A percentile compares a stretch with the other conserved stretches of the same genome.
These are phyloP conservation scores for Mus pahari DNA, from an alignment of 2,113 vertebrate species.

Conservation along the genomic window DNA sequence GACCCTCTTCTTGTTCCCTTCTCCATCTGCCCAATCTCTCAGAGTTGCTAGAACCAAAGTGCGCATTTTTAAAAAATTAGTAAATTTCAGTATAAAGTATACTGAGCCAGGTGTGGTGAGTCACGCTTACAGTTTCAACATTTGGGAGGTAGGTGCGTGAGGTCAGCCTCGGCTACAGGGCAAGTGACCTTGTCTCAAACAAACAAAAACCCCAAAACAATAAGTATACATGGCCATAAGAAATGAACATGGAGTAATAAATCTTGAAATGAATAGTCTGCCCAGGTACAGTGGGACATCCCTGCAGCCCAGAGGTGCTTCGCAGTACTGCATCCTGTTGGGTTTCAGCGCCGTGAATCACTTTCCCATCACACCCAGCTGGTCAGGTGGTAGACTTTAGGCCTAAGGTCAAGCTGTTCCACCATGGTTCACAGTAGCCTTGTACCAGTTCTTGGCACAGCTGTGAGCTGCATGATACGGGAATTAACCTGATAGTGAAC, in stretches of 20 bases:
- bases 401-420: conserved; percentile 27
- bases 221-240: neutral
- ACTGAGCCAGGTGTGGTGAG: neutral
- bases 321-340: neutral
- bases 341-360: too few species aligned
- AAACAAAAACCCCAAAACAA: neutral
- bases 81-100: neutral
- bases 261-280: neutral
- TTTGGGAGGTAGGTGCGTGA: neutral
- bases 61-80: neutral
- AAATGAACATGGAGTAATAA: neutral
- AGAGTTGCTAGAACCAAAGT: neutral
- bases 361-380: neutral
- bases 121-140: neutral
- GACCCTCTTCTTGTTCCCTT: neutral
- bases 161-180: neutral
- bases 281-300: neutral
- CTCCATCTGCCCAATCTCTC: neutral
- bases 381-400: neutral
- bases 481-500: conserved; percentile 81
- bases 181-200: neutral
- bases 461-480: conserved; percentile 79
- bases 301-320: neutral
- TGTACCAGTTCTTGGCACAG: conserved; percentile 77
- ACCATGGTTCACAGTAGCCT: neutral